Evolutionary conservation across 92 coral and sea anemone genomes (phyloP), one percentile per base, ranked within the genome.

Genomic region (Parazoanthus swiftii): DNA sequence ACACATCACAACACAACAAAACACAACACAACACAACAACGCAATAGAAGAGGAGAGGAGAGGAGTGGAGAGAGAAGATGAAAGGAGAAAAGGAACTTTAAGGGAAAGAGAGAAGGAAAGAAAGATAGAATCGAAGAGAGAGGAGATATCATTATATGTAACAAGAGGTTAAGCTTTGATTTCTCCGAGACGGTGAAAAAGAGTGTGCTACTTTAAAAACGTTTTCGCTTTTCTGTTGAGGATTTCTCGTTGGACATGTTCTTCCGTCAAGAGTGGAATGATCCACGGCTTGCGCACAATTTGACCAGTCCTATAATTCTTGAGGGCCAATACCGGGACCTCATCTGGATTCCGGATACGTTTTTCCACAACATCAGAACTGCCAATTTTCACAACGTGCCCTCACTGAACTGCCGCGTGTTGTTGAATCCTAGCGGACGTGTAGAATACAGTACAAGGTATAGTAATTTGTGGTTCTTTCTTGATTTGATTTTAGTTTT

Each of bases 331-430:
- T 79, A 79, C 70, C 85, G 89, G 13, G 66, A 86, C 59, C 68
- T 77, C 1, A 83, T 95, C 37, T 95, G 98, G 98, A 86, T 91
- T n/a, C 98, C 98, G 2, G 98, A 94, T 88, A 94, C 98, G 8
- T 95, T 89, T 86, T 91, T 95, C 67, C 88, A 90, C 29, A 95
- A 95, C 86, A 87, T 95, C 23, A 90, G 94, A 84, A 94, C 91
- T 35, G 96, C 94, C 46, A 93, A 86, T 77, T 86, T 89, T 25
- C 96, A 95, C 74, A 92, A 86, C 46, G 94, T 95, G 38, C 95
- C 94, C n/a, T 79, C 94, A 56, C 93, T 90, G 8, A 95, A 94
- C 82, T 90, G 89, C 77, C 88, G 90, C 42, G 85, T 94, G 25
- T 76, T 85, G 13, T 48, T 94, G 18, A 50, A 56, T 2, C 86